These are phyloP conservation scores for Chinchilla lanigera DNA, from an alignment of 2,113 vertebrate species.

Conservation along the genomic window DNA sequence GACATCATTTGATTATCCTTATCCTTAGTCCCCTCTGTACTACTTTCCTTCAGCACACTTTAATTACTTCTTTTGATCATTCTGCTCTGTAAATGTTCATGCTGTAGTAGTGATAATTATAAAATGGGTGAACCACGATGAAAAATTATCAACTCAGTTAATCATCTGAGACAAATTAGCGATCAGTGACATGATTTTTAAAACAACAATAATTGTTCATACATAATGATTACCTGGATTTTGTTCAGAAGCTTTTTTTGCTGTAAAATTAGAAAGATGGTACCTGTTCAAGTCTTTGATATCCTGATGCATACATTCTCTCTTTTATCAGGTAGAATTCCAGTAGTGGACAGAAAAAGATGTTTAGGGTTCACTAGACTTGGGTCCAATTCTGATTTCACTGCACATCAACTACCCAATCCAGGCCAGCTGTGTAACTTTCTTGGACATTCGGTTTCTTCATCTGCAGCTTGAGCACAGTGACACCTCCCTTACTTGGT, in stretches of 20 bases:
- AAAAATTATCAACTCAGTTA: slow-evolving; percentile 72
- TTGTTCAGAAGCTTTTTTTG: neutral
- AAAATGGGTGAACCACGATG: slow-evolving; percentile 57
- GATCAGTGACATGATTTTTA: slow-evolving; percentile 67
- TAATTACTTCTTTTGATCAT: slow-evolving; percentile 79
- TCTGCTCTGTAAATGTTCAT: slow-evolving; percentile 76
- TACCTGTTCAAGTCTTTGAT: neutral
- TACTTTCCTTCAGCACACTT: slow-evolving; percentile 58
- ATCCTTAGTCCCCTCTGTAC: slow-evolving; percentile 63
- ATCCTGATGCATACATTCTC: neutral
- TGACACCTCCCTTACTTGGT: neutral
- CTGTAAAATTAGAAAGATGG: neutral
- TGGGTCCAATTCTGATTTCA: neutral
- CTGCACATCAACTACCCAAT: neutral
- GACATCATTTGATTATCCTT: slow-evolving; percentile 58
- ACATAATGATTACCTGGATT: neutral
- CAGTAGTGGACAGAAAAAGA: neutral
- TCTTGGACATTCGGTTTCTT: neutral
- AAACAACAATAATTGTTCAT: slow-evolving; percentile 65
- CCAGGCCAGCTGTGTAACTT: neutral
- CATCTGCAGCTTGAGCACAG: neutral
- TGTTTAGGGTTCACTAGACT: neutral
- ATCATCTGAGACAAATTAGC: slow-evolving; percentile 72
- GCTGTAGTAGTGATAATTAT: slow-evolving; percentile 60
- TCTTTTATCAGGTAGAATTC: neutral